Evolutionary conservation across 2,888 invertebrate genomes (phyloP), one percentile per base, ranked within the genome.

Genomic region (Agrotis exclamationis): DNA sequence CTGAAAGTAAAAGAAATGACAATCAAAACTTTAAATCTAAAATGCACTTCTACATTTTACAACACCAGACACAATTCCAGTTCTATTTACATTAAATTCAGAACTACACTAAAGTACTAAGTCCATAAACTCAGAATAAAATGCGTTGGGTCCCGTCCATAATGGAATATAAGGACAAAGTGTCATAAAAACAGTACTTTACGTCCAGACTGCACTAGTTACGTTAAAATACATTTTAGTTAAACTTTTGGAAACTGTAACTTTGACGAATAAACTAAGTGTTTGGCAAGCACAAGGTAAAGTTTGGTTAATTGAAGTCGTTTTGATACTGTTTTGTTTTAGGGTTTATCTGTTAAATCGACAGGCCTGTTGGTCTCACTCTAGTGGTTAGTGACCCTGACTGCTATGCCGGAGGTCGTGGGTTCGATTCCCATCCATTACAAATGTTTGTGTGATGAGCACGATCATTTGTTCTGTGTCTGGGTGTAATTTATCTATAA

Each of bases 101-200:
- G 47, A 75, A 74, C 16, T 75, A 56, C 60, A 74, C 56, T 69
- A 33, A 79, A 67, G 48, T 65, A 18, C 39, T 53, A 28, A 56
- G 51, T 57, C 39, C 63, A 63, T 71, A 73, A 73, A 71, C 45
- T 62, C 45, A 18, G 59, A 50, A 70, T 44, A 47, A 45, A 75
- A 73, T 66, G 63, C 39, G 54, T 70, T 78, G 28, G 28, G 72
- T 60, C 65, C 44, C 65, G 57, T 44, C 63, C 58, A 56, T 82
- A 81, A 73, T 64, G 62, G 62, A 70, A 80, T 76, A 47, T 63
- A 63, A 59, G 68, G 75, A 56, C 54, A 56, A 66, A 69, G 58
- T 68, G 45, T 62, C 66, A 76, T 74, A 82, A 82, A 81, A 69
- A 59, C 65, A 50, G 44, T 48, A 69, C 28, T 79, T 79, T 63